phyloP scores from a whole-genome alignment of 2,888 invertebrate genomes.

The Clistopyga incitator region DNA sequence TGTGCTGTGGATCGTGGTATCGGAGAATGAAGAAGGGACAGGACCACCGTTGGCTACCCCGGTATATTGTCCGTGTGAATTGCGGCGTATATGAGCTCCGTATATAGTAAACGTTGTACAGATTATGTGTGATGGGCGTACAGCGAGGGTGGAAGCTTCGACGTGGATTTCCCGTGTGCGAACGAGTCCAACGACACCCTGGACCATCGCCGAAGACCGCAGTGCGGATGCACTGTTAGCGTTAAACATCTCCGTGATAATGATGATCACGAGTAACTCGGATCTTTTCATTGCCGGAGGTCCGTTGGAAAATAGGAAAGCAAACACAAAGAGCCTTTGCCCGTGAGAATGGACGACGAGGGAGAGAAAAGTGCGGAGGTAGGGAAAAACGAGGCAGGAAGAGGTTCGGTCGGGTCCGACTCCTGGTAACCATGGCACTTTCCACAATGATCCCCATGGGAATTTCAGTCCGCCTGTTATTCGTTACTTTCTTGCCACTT shows the following conservation, averaged over 20 bases:
- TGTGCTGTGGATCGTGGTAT: slow-evolving; percentile 27
- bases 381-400: neutral
- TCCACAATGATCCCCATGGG: slow-evolving; percentile 7
- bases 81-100: slow-evolving; percentile 9
- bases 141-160: neutral
- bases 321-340: slow-evolving; percentile 10
- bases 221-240: neutral
- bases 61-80: slow-evolving; percentile 1
- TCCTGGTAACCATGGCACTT: slow-evolving; percentile 1
- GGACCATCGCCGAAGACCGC: neutral
- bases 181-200: slow-evolving; percentile 9
- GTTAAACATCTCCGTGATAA: slow-evolving; percentile 19
- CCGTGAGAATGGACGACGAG: slow-evolving; percentile 2
- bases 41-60: neutral
- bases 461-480: slow-evolving; percentile 9
- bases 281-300: neutral
- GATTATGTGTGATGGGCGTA: slow-evolving; percentile 11
- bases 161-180: neutral
- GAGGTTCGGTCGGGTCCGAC: slow-evolving; percentile 3
- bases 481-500: slow-evolving; percentile 8
- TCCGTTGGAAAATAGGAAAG: neutral
- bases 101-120: slow-evolving; percentile 11
- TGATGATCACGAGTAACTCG: slow-evolving; percentile 15
- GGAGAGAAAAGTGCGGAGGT: neutral
- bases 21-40: slow-evolving; percentile 41